These are phyloP conservation scores for Oxytorus armatus DNA, from an alignment of 2,888 invertebrate genomes.

Conservation along the genomic window DNA sequence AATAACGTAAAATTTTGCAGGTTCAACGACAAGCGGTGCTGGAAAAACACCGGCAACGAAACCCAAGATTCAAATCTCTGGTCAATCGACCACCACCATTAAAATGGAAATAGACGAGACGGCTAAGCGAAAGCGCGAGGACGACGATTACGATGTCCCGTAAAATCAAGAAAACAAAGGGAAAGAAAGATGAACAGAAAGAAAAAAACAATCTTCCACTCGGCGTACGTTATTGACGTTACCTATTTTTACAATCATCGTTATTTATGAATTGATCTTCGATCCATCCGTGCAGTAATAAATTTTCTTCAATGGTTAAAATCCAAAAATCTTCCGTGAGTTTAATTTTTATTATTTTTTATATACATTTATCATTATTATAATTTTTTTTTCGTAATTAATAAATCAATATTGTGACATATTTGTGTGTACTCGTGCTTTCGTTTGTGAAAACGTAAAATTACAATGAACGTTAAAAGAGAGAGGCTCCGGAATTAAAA, in stretches of 20 bases:
- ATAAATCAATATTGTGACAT: background rate
- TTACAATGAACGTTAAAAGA: too few relatives aligned
- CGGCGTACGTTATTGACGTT: slow-evolving; percentile 52
- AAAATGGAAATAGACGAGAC: slow-evolving; percentile 80
- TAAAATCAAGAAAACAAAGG: slow-evolving; percentile 66
- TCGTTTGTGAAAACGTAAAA: too few relatives aligned
- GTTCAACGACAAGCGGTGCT: slow-evolving; percentile 64
- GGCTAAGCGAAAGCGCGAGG: slow-evolving; percentile 81
- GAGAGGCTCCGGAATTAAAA: too few relatives aligned
- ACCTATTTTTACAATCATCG: slow-evolving; percentile 53
- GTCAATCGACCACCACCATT: slow-evolving; percentile 76
- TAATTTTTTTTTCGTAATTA: background rate
- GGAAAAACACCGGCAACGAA: slow-evolving; percentile 77
- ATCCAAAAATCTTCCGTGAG: background rate
- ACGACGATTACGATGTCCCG: slow-evolving; percentile 81
- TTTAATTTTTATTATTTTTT: slow-evolving; percentile 11
- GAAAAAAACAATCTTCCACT: slow-evolving; percentile 58
- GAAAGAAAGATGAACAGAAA: background rate
- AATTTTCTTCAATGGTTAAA: slow-evolving; percentile 40
- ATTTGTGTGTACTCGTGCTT: too few relatives aligned
- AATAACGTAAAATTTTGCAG: slow-evolving; percentile 36
- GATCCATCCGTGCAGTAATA: slow-evolving; percentile 43
- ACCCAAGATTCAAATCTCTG: slow-evolving; percentile 81
- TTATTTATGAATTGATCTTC: slow-evolving; percentile 49
- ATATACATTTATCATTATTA: too few relatives aligned